Conservation (phyloP, 2,888 invertebrate species). For the Reticulitermes lucifugus region DNA sequence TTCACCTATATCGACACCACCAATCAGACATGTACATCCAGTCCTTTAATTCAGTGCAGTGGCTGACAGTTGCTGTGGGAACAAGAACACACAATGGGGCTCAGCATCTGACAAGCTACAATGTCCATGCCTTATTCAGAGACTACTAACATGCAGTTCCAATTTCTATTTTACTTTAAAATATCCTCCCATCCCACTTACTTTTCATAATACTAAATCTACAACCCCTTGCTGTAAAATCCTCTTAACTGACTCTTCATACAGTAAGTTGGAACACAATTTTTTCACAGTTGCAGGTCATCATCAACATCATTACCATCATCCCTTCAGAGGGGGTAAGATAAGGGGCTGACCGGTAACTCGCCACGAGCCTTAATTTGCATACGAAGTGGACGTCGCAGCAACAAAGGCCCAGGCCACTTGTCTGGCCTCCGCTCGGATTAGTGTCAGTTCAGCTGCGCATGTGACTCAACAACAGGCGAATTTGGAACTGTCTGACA, state of each 20-base stretch:
- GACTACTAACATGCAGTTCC: neutral
- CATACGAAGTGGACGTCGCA: constrained; percentile 22
- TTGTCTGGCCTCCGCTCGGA: neutral
- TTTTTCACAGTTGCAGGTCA: constrained; percentile 20
- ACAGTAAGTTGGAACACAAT: neutral
- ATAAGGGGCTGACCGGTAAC: constrained; percentile 21
- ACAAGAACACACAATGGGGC: neutral
- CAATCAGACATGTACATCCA: too few species aligned
- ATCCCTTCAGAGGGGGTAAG: neutral
- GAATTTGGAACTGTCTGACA: too few species aligned
- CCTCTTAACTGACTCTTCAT: constrained; percentile 33
- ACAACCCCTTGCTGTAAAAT: constrained; percentile 22
- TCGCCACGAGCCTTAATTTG: constrained; percentile 26
- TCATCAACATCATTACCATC: neutral
- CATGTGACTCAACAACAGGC: neutral
- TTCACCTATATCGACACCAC: too few species aligned
- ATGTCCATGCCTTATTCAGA: constrained; percentile 12
- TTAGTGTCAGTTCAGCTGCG: constrained; percentile 1
- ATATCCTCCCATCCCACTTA: constrained; percentile 7
- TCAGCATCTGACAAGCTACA: constrained; percentile 13
- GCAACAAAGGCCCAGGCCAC: neutral
- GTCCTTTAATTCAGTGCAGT: too few species aligned
- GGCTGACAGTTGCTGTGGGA: neutral
- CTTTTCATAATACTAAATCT: neutral
- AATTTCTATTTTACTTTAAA: constrained; percentile 16